Evolutionary conservation across 2,113 vertebrate genomes (phyloP).

Genomic region (Danio rerio): DNA sequence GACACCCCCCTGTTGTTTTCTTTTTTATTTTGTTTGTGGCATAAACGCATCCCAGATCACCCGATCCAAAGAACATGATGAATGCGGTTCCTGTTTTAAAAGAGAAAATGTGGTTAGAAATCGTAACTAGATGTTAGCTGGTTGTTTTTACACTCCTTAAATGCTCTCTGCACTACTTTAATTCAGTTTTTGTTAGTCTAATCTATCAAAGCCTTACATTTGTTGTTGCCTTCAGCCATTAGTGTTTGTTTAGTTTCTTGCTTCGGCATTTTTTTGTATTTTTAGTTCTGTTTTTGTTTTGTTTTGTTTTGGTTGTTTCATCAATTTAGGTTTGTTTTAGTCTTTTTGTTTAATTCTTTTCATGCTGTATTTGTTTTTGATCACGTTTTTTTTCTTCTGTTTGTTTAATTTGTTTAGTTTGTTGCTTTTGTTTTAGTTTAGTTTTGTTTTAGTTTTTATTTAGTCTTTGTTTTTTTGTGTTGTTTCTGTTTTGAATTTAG

Average conservation of each 20-base stretch:
- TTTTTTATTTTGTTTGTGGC: slow-evolving; percentile 3
- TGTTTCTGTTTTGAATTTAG: too few species aligned
- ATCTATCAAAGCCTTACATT: slow-evolving; percentile 85
- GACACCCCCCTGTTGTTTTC: slow-evolving; percentile 23
- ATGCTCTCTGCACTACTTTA: slow-evolving; percentile 70
- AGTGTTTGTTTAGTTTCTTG: background rate
- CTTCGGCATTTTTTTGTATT: slow-evolving; percentile 47
- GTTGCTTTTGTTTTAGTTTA: too few species aligned
- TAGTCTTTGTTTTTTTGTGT: too few species aligned
- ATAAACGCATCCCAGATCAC: slow-evolving; percentile 1
- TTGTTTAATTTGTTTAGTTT: too few species aligned
- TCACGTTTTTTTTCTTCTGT: too few species aligned
- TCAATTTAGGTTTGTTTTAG: too few species aligned
- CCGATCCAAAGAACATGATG: slow-evolving; percentile 80
- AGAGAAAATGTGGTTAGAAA: slow-evolving; percentile 58
- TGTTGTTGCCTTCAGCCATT: slow-evolving; percentile 72
- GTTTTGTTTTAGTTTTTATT: too few species aligned
- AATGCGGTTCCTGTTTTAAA: slow-evolving; percentile 55
- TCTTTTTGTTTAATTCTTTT: too few species aligned
- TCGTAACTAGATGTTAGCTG: background rate
- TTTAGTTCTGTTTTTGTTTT: slow-evolving; percentile 47
- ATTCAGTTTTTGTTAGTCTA: slow-evolving; percentile 64
- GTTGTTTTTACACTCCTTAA: slow-evolving; percentile 43
- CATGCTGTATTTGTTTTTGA: background rate
- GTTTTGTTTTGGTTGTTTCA: background rate